phyloP scores from a whole-genome alignment of 2,888 invertebrate species.

The Luperina testacea region DNA sequence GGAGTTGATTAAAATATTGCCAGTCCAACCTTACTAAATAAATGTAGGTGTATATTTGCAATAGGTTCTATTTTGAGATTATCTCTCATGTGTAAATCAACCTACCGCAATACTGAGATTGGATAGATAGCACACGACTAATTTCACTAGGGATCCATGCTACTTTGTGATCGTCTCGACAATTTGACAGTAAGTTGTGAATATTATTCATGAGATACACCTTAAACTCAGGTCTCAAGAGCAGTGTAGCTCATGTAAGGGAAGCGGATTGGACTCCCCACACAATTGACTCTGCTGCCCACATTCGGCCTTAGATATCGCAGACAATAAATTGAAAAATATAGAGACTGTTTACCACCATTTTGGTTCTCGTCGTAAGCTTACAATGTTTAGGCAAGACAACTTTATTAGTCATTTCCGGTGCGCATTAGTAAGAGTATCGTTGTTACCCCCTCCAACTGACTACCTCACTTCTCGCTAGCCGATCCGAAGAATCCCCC shows the following conservation, averaged over 20 bases:
- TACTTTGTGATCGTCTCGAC: conserved; percentile 5
- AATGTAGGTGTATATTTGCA: background rate
- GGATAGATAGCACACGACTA: background rate
- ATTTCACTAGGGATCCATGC: background rate
- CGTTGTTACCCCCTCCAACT: background rate
- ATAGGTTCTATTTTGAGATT: background rate
- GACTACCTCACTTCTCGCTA: background rate
- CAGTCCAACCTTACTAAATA: background rate
- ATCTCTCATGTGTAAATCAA: background rate
- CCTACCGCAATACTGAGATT: background rate
- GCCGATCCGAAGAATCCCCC: background rate
- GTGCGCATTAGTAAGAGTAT: background rate
- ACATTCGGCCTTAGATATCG: background rate
- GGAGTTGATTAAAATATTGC: too few species aligned
- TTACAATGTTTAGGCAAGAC: background rate
- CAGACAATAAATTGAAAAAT: background rate
- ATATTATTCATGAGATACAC: conserved; percentile 14
- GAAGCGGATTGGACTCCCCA: background rate
- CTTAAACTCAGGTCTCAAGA: background rate
- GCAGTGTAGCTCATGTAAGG: background rate
- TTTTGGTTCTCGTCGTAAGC: background rate
- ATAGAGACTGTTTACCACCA: background rate
- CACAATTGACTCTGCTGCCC: conserved; percentile 8
- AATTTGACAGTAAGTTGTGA: conserved; percentile 2
- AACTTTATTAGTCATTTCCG: background rate